Conservation (phyloP, 2,113 vertebrate genomes). For the Puntigrus tetrazona region DNA sequence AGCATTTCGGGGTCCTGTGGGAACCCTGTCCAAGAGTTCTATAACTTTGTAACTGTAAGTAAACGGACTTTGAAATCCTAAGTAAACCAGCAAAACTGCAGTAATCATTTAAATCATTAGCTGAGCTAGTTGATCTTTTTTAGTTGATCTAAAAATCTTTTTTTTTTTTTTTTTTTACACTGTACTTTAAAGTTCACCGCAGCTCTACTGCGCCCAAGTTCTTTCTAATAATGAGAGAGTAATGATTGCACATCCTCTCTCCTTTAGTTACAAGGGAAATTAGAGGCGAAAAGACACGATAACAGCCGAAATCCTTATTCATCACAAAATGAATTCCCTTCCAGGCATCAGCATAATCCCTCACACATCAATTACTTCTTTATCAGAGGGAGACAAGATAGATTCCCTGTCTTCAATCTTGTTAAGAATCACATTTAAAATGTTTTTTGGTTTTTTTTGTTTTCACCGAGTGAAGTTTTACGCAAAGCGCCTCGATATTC, state of each 20-base stretch:
- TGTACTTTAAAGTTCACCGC: neutral
- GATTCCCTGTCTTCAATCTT: slow-evolving; percentile 31
- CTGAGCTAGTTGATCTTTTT: too few relatives aligned
- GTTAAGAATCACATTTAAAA: slow-evolving; percentile 23
- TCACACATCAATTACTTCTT: slow-evolving; percentile 45
- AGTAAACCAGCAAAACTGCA: neutral
- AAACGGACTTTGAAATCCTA: neutral
- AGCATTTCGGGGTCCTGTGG: too few relatives aligned
- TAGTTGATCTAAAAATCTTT: neutral
- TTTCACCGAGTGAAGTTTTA: neutral
- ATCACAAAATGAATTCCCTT: slow-evolving; percentile 37
- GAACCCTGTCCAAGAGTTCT: too few relatives aligned
- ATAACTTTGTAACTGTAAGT: too few relatives aligned
- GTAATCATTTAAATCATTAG: neutral
- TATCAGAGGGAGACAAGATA: slow-evolving; percentile 35
- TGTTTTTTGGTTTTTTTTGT: neutral
- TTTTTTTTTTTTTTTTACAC: neutral
- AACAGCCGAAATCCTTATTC: slow-evolving; percentile 35
- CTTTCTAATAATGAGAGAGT: slow-evolving; percentile 24
- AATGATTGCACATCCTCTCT: slow-evolving; percentile 3
- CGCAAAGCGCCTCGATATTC: neutral
- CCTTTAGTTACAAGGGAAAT: slow-evolving; percentile 25
- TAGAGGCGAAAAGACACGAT: slow-evolving; percentile 26
- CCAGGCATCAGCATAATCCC: slow-evolving; percentile 37
- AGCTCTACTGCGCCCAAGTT: slow-evolving; percentile 5